Conservation (phyloP, 30 jellyfish, hydroid and myxozoan species). For the Hydra vulgaris region DNA sequence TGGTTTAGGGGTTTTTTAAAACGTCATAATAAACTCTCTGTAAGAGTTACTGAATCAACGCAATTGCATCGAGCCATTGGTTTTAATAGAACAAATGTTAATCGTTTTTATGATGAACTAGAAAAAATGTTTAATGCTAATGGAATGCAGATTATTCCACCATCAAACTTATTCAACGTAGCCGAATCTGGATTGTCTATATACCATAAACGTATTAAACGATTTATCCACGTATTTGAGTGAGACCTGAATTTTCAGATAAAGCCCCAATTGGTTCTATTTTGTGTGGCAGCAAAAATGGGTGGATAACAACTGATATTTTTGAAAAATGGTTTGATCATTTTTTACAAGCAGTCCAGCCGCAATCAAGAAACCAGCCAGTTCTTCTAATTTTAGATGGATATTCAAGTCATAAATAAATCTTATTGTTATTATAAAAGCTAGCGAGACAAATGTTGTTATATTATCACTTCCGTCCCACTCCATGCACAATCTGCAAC, state of each 20-base stretch:
- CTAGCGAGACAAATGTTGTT: neutral
- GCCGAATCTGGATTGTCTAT: neutral
- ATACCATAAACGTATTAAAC: neutral
- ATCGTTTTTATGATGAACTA: neutral
- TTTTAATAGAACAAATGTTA: neutral
- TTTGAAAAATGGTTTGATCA: neutral
- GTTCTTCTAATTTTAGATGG: neutral
- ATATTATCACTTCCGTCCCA: neutral
- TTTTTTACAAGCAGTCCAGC: neutral
- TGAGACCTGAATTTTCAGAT: too few relatives aligned
- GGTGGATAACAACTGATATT: neutral
- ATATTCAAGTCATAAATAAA: neutral
- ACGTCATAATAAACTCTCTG: neutral
- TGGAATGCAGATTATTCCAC: neutral
- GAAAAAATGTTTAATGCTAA: neutral
- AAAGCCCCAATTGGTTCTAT: neutral
- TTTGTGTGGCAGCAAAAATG: neutral
- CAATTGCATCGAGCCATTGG: neutral
- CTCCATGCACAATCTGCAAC: neutral
- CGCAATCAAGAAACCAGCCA: neutral
- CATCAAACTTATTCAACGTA: neutral
- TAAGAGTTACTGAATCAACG: neutral
- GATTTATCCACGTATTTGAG: neutral
- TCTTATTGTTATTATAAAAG: neutral
- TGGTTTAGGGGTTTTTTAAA: neutral